Evolutionary conservation across 2,113 vertebrate species (phyloP), one percentile per base, ranked within the genome.

Genomic region (Anoura caudifer): DNA sequence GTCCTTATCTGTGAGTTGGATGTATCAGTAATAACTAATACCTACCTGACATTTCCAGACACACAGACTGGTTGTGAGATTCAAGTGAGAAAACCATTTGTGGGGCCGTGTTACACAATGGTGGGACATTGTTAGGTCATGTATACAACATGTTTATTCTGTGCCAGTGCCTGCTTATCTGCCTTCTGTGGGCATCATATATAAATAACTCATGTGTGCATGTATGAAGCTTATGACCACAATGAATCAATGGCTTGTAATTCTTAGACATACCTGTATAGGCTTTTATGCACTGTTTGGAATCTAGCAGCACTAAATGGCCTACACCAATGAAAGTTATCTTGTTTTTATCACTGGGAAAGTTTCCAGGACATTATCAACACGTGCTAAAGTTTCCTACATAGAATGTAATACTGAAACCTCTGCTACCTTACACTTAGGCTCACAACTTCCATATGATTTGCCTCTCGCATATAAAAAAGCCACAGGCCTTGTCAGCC

Each of bases 281-380:
- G 89, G 85, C 61, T 69, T 96, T 85, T 79, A 83, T 65, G 16
- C 16, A n/a, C 56, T 93, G 20, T 82, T 95, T 47, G 56, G 91
- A 56, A 91, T 91, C 86, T 36, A 43, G 82, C 36, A 83, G 76
- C 63, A 67, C 87, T 85, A 84, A 87, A 73, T 89, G 65, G 76
- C 86, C 69, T 91, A 65, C 16, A 12, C 79, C 89, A 97, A 96
- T 96, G 91, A 95, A 98, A 94, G 56, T 96, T 96, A 97, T 80
- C 97, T 97, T 95, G 96, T 96, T 97, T 97, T 98, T 96, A 96
- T 97, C 97, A 85, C 94, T 90, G 95, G 97, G 97, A 96, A 97
- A 67, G 80, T 90, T 97, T 96, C 97, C 97, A 97, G 91, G 69
- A 87, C 33, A 72, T 97, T 96, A 96, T 97, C 96, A 97, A 97